Base-by-base conservation (phyloP, 2,888 invertebrate species). In the Craniophora ligustri region DNA sequence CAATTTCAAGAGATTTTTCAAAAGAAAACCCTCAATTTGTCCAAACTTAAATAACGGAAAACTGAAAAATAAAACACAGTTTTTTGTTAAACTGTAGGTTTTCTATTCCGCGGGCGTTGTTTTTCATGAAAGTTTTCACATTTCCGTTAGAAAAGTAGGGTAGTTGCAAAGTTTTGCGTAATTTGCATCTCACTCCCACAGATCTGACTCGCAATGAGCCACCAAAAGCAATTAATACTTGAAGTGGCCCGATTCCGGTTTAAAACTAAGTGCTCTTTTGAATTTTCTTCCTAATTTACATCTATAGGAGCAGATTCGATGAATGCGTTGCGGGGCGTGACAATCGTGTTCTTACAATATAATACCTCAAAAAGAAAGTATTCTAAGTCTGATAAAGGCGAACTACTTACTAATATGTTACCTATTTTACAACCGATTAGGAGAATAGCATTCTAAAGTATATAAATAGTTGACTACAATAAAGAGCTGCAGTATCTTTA, bases 161-260 rank as follows among this genome's bases (percentile, higher is more conserved):
- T 90, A 89, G 88, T 88, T 79, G 82, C 78, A 83, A 90, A 91
- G 85, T 90, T 92, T 86, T 79, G 82, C 80, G 82, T 85, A 87
- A 92, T 92, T 92, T 92, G 89, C 91, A 92, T 92, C 89, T 86
- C 86, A 79, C 88, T 89, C 84, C 78, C 76, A 75, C 83, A 80
- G 88, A 90, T 87, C 90, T 88, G 91, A 91, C 91, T 92, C 80
- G 90, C 90, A 92, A 92, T 92, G 89, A 89, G 88, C 87, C 86
- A 87, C 86, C 85, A 88, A 92, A 91, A 91, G 91, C 92, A 92
- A 92, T 92, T 92, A 92, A 91, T 92, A 91, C 91, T 91, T 89
- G 81, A 90, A 91, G 90, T 89, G 86, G 82, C 84, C 83, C 83
- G 85, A 88, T 89, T 89, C 87, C 86, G 87, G 87, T 86, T 89